These are phyloP conservation scores for Kryphioiulus occultus DNA, from an alignment of 2,888 invertebrate species.

Conservation along the genomic window DNA sequence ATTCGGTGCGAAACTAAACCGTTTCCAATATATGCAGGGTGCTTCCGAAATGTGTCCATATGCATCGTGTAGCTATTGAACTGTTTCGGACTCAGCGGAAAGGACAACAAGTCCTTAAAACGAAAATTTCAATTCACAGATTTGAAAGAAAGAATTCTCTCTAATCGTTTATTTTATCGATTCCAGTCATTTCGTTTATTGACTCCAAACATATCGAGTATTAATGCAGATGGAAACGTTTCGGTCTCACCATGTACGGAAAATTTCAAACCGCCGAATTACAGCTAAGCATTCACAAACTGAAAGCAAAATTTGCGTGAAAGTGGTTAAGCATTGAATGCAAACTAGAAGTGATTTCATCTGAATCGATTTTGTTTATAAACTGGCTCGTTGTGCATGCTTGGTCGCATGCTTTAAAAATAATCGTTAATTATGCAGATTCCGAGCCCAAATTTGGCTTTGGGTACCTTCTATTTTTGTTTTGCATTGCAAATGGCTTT, in stretches of 20 bases:
- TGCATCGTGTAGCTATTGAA: no score
- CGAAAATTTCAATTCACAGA: no score
- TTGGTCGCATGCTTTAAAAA: background rate
- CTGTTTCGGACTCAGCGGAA: no score
- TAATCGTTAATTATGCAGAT: constrained; percentile 23
- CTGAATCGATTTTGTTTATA: background rate
- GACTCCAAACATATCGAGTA: no score
- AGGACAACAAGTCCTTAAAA: no score
- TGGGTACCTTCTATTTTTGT: background rate
- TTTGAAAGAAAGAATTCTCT: no score
- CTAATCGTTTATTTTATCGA: no score
- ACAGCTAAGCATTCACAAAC: background rate
- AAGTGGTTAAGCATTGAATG: background rate
- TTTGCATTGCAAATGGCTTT: background rate
- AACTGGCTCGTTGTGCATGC: background rate
- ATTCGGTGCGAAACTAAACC: no score
- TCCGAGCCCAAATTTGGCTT: background rate
- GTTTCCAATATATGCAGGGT: no score
- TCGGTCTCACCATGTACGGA: background rate
- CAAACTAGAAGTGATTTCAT: background rate
- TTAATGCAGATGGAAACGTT: background rate
- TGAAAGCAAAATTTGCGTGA: background rate
- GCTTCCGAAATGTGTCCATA: no score
- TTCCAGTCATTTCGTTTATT: no score
- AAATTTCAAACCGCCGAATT: no score